Evolutionary conservation across 2,113 vertebrate species (phyloP), one percentile per base, ranked within the genome.

Genomic region (Scolopax mira): DNA sequence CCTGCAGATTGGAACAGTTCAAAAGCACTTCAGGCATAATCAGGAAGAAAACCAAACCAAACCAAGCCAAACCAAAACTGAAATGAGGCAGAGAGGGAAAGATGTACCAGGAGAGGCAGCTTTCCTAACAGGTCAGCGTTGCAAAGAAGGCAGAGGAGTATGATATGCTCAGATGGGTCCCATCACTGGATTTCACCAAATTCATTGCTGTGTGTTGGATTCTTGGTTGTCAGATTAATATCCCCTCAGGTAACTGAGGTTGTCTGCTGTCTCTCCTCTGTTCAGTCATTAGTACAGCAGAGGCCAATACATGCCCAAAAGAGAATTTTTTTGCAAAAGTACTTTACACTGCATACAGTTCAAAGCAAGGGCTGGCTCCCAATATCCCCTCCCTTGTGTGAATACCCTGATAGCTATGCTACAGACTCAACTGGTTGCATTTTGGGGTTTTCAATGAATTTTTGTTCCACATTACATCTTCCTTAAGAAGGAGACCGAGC

Each of bases 231-330:
- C 61, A 85, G 37, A 79, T 27, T 39, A 81, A 52, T 22, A 85
- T 0, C 2, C 5, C 22, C 18, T 57, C 37, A 27, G 44, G 44
- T 75, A 65, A 61, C 6, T 0, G 0, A 79, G 17, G 27, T 48
- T n/a, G 5, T 65, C 39, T 84, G 21, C 11, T 79, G 17, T 75
- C 35, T 71, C 5, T 83, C 39, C 35, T 39, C 55, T 84, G 6
- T 25, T 87, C 41, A 48, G 33, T 25, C 73, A 78, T 48, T 44
- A 61, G 49, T 14, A 33, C 15, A 78, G 41, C 21, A 85, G 33
- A 52, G 48, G 39, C 24, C n/a, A 93, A 49, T 0, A 0, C 19
- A n/a, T 44, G 49, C 24, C 58, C 35, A n/a, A 44, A 18, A 54
- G n/a, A 49, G 8, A 33, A 77, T 66, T 90, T 88, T 49, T 27